A percentile compares a stretch with the other conserved stretches of the same genome.
Conservation (phyloP, 30 jellyfish, hydroid and myxozoan species). For the Catostylus mosaicus region DNA sequence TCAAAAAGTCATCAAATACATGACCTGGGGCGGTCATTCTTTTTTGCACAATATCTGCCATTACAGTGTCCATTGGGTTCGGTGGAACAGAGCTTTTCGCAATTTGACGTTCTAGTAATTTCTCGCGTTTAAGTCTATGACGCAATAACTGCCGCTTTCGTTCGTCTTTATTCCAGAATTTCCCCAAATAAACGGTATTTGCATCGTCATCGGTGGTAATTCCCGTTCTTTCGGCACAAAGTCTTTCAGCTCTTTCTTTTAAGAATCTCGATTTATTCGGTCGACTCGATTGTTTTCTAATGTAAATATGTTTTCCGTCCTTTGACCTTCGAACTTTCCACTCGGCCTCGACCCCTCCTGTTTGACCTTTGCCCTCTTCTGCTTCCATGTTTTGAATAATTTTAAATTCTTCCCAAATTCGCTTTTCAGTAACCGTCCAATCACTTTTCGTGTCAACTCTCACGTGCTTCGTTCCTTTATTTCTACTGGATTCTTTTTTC, state of each 20-base stretch:
- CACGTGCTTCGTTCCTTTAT: conserved; percentile 79
- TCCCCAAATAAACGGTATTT: conserved; percentile 86
- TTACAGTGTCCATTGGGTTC: conserved; percentile 76
- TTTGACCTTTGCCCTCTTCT: conserved; percentile 68
- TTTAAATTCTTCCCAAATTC: conserved; percentile 98
- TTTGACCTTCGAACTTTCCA: conserved; percentile 98
- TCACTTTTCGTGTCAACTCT: conserved; percentile 89
- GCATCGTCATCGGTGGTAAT: conserved; percentile 97
- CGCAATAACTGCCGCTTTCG: conserved; percentile 84
- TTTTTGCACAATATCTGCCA: conserved; percentile 91
- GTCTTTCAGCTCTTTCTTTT: conserved; percentile 89
- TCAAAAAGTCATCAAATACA: conserved; percentile 82
- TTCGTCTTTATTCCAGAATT: conserved; percentile 94
- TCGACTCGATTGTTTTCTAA: conserved; percentile 72
- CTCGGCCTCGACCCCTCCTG: conserved; percentile 84
- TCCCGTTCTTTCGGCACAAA: conserved; percentile 89
- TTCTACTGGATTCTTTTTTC: conserved; percentile 53
- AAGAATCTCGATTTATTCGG: conserved; percentile 76
- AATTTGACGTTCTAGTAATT: conserved; percentile 72
- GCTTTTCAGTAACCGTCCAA: conserved; percentile 91
- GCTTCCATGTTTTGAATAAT: conserved; percentile 94
- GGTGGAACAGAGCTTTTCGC: conserved; percentile 68
- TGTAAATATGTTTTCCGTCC: conserved; percentile 96
- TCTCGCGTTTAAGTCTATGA: conserved; percentile 83
- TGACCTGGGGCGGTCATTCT: conserved; percentile 91